Evolutionary conservation across 2,113 vertebrate species (phyloP).

Genomic region (Ctenomys sociabilis): DNA sequence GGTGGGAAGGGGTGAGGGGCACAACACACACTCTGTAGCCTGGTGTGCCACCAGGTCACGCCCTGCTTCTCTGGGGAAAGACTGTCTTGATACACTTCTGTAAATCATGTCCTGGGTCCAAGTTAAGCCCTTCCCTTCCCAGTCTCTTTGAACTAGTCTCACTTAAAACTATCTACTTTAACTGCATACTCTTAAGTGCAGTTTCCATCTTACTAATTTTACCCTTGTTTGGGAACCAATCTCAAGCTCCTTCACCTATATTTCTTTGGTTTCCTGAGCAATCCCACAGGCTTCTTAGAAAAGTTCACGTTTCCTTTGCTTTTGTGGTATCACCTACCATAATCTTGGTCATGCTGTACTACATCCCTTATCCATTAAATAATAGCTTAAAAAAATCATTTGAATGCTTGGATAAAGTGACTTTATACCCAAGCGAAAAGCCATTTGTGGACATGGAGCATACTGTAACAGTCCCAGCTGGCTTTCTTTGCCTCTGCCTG

Average conservation of each 20-base stretch:
- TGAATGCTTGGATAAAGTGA: not conserved
- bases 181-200: not conserved
- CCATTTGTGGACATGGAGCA: not conserved
- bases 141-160: not conserved
- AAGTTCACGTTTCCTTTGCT: not conserved
- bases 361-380: not conserved
- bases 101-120: not conserved
- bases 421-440: not conserved
- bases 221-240: not conserved
- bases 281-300: not conserved
- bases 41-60: not conserved
- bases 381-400: not conserved
- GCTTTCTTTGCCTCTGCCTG: not conserved
- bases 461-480: fast-evolving
- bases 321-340: not conserved
- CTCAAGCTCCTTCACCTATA: not conserved
- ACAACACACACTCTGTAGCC: not conserved
- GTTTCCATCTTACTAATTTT: not conserved
- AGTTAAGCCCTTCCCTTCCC: not conserved
- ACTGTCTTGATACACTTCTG: not conserved
- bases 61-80: not conserved
- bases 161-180: not conserved
- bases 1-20: not conserved
- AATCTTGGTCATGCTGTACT: not conserved
- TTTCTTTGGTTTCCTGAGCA: not conserved